Evolutionary conservation across 2,888 invertebrate species (phyloP), one percentile per base, ranked within the genome.

Genomic region (Therioaphis trifolii): DNA sequence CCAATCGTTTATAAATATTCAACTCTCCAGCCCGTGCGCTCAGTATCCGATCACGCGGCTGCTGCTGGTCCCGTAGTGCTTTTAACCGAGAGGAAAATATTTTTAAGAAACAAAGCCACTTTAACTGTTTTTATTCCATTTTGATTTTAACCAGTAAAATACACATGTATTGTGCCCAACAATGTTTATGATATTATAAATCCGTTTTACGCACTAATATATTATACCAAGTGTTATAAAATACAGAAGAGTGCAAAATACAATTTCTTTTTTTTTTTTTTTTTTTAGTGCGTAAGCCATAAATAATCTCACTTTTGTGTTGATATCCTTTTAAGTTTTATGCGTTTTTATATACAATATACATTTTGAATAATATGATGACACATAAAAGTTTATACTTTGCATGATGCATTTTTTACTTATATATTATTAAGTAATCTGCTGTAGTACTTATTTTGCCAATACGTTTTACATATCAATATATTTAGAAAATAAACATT

Each of bases 1-100:
- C 82, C 82, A 40, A 82, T 82, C 82, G 72, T 82, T 82, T 82
- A 82, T 82, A 82, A 82, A 82, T 82, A 82, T 82, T 82, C 82
- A 82, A 82, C 72, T 82, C 74, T 35, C 63, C 49, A 40, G 46
- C 46, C 66, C 55, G 52, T 9, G 76, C 46, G 43, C 61, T 14
- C n/a, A 14, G 43, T 27, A 43, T 61, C 72, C 71, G 58, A 72
- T 72, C 35, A 29, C 58, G 72, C 52, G 11, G 35, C 66, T 68
- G 71, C 69, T 46, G 27, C 80, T 29, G 58, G 69, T 80, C 29
- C 29, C 71, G 49, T 29, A 46, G 43, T 72, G 72, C 72, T 72
- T 74, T 49, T 35, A 82, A 66, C 72, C 63, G 29, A 66, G 49
- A 24, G 40, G 68, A 79, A 69, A 79, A 63, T 15, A 24, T 69